Evolutionary conservation across 1,140 invertebrate genomes (phyloP).

Genomic region (Vanessa tameamea): DNA sequence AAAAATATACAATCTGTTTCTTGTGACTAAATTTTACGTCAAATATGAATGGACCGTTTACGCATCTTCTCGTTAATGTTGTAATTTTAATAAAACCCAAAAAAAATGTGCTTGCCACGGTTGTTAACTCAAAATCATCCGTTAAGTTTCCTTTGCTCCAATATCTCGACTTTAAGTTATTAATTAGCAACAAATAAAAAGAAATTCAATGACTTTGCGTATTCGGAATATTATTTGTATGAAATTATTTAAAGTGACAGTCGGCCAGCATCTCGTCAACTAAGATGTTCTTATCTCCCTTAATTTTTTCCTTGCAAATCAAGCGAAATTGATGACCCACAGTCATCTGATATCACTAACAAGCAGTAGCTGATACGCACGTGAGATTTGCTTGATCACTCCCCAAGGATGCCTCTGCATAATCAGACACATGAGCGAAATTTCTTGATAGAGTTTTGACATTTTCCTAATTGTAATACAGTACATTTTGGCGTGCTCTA

Average conservation of each 20-base stretch:
- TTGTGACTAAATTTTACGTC: no score
- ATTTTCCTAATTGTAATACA: conserved; percentile 30
- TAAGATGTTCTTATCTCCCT: conserved; percentile 48
- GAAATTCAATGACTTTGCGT: no score
- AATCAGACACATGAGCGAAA: conserved; percentile 12
- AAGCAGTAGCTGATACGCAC: conserved; percentile 66
- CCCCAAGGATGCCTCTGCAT: conserved; percentile 34
- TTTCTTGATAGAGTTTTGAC: conserved; percentile 37
- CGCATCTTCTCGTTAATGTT: no score
- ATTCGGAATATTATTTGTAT: no score
- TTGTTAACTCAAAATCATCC: no score
- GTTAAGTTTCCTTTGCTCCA: no score
- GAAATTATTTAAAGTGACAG: no score
- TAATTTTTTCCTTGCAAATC: conserved; percentile 63
- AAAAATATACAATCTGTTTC: no score
- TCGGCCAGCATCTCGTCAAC: conserved; percentile 43
- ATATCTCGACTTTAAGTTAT: no score
- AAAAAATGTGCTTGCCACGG: not conserved
- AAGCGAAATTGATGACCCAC: conserved; percentile 64
- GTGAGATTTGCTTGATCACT: conserved; percentile 52
- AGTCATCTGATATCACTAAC: conserved; percentile 68
- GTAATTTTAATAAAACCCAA: not conserved
- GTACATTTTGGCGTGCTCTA: conserved; percentile 26
- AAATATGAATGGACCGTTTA: no score
- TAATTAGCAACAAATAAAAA: no score